Evolutionary conservation across 1,140 invertebrate genomes (phyloP), one percentile per base, ranked within the genome.

Genomic region (Patella vulgata): DNA sequence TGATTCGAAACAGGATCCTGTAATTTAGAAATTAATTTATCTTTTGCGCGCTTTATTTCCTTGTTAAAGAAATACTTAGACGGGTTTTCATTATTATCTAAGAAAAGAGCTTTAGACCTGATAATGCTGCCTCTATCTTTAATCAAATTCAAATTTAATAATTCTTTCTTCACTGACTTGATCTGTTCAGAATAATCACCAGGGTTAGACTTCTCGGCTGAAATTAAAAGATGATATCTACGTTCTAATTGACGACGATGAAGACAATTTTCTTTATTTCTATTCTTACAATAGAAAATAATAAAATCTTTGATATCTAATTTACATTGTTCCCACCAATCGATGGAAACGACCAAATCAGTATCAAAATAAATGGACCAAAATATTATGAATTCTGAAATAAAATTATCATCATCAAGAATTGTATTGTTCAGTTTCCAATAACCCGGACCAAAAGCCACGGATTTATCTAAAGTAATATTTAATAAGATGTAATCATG

Each of bases 31-130:
- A 65, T 59, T 21, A 31, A 44, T 65, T 70, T 73, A 23, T 62
- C 44, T 6, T 31, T 19, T 36, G 14, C 50, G 19, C 28, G 56
- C 17, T 25, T 44, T 43, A 53, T 39, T 62, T 71, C 65, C 25
- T 44, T 48, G 6, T 59, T 25, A 44, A 53, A 61, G 54, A 67
- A 70, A 54, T 52, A 67, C 12, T 36, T 30, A 19, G 54, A 51
- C 30, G 51, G 58, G 3, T 62, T 65, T 56, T 73, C 67, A 47
- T 56, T 48, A 55, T 33, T 40, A 52, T 66, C 42, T 25, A 70
- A 52, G 25, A 39, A 0, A 9, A 64, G 56, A 0, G 40, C 48
- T 44, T 53, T 69, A 19, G 48, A 52, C 19, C 69, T 33, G 23
- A 65, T 65, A 28, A 53, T 47, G 2, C 9, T 12, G 14, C 63